Evolutionary conservation across 1,140 invertebrate genomes (phyloP), one percentile per base, ranked within the genome.

Genomic region (Caenorhabditis briggsae): DNA sequence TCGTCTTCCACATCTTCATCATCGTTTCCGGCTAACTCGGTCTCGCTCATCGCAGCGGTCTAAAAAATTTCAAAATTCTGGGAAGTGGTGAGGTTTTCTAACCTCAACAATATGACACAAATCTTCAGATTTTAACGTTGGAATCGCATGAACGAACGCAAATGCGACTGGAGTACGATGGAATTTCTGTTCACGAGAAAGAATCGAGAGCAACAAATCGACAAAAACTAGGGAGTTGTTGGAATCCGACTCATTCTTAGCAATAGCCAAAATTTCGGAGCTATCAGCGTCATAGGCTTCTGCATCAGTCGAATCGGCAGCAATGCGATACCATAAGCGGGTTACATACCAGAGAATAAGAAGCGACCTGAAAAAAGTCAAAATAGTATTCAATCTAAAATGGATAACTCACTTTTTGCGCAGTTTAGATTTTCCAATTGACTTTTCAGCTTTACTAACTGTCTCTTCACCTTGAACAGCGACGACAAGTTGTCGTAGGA

Each of bases 1-100:
- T 78, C 70, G n/a, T 78, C 70, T 78, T 78, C 70, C 46, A 78
- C 14, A 78, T 78, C 70, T 23, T 78, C 70, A 50, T n/a, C 70
- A 25, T 53, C 70, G 7, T 78, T 78, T 25, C 70, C 70, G 50
- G 70, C 70, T 23, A 78, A 78, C 18, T 78, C 70, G 8, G 43
- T 46, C 11, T 78, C 70, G 23, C 70, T 78, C 70, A 78, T 78
- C 70, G 50, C 53, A 5, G 70, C 70, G 14, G 70, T 78, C 70
- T 78, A n/a, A 50, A 78, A 78, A 16, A 78, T 12, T 50, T 18
- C 18, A 53, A 23, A 11, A 18, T 78, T 48, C 11, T 46, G 6
- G n/a, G 14, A 43, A n/a, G 11, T 0, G 25, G 9, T 33, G 20
- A 65, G 11, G 41, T 2, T 65, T 41, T 25, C 11, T 9, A 65